phyloP scores from a whole-genome alignment of 64 coral and sea anemone genomes.

The Montipora sp. region DNA sequence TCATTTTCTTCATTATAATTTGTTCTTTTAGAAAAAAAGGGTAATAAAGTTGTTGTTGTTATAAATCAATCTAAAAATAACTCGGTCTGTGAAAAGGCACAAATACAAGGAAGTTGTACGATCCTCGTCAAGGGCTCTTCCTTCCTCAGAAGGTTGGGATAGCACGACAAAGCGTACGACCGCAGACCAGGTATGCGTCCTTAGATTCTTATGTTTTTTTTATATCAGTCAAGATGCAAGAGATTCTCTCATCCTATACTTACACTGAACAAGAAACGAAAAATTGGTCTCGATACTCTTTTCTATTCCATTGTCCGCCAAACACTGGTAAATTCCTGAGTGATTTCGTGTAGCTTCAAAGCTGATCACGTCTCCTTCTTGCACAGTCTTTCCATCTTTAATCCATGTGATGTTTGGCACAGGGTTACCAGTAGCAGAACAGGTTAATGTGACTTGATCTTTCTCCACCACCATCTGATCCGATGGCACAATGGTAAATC shows the following conservation, averaged over 20 bases:
- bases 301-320: conserved; percentile 4
- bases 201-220: no score
- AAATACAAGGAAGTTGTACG: no score
- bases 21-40: no score
- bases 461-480: not conserved
- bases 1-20: no score
- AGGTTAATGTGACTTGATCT: not conserved
- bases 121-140: no score
- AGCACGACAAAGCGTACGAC: no score
- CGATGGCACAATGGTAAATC: not conserved
- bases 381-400: conserved; percentile 5
- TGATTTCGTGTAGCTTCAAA: not conserved
- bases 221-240: no score
- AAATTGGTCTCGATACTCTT: not conserved
- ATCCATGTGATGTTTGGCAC: not conserved
- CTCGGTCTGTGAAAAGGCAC: no score
- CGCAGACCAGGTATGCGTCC: no score
- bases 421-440: conserved; percentile 14
- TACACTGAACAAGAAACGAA: not conserved
- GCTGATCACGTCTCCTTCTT: not conserved
- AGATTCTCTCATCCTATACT: not conserved
- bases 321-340: conserved; percentile 16
- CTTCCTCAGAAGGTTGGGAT: no score
- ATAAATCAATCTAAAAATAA: no score
- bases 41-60: no score